A percentile compares a stretch with the other conserved stretches of the same genome.
These are phyloP conservation scores for Caenorhabditis macrosperma DNA, from an alignment of 2,888 invertebrate genomes.

Conservation along the genomic window DNA sequence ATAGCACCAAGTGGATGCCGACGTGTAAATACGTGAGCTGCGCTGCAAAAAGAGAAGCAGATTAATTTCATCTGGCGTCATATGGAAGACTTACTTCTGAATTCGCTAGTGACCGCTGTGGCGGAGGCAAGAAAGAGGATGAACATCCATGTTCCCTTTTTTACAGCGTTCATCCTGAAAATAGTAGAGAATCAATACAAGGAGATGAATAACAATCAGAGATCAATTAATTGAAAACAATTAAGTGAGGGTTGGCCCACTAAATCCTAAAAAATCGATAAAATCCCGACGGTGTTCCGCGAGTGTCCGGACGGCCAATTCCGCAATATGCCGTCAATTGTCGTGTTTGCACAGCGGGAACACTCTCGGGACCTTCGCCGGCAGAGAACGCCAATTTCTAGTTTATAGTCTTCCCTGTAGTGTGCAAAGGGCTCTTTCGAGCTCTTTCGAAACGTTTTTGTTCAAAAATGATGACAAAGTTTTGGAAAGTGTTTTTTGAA, in stretches of 20 bases:
- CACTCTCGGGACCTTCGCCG: conserved; percentile 1
- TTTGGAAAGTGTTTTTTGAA: too few species aligned
- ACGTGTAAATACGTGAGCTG: conserved; percentile 31
- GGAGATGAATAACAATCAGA: neutral
- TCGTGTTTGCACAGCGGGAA: conserved; percentile 3
- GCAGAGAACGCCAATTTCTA: neutral
- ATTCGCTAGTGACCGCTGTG: conserved; percentile 13
- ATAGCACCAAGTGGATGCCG: conserved; percentile 3
- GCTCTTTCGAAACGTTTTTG: too few species aligned
- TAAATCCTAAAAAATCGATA: neutral
- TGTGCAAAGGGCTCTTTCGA: too few species aligned
- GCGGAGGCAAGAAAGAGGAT: conserved; percentile 18
- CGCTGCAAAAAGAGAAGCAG: conserved; percentile 6
- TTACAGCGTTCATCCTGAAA: conserved; percentile 28
- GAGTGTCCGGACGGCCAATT: neutral
- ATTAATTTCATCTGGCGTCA: neutral
- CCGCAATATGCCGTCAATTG: conserved; percentile 24
- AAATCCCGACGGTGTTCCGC: neutral
- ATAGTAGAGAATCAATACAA: neutral
- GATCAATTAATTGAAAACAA: neutral
- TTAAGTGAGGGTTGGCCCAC: neutral
- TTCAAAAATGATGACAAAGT: neutral
- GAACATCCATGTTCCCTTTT: conserved; percentile 15
- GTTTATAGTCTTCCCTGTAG: neutral
- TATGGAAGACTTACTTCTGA: conserved; percentile 17